Evolutionary conservation across 2,888 invertebrate genomes (phyloP).

Genomic region (Drosophila basisetae): DNA sequence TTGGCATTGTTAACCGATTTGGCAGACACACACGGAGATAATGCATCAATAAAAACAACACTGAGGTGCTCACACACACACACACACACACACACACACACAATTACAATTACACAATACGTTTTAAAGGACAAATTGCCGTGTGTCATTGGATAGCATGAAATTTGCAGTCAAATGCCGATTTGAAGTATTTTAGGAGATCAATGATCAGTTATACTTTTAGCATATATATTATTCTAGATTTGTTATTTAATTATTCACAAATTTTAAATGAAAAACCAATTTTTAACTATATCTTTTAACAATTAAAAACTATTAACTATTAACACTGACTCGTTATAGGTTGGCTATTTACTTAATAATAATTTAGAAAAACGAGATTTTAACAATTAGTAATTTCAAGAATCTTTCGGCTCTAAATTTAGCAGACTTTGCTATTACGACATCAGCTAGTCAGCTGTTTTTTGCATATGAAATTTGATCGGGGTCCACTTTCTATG

Average conservation of each 20-base stretch:
- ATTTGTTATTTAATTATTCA: not conserved
- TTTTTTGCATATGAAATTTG: not conserved
- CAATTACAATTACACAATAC: constrained; percentile 39
- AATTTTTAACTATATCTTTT: no score
- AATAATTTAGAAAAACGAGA: not conserved
- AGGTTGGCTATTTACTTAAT: no score
- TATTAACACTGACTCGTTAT: no score
- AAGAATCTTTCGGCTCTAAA: not conserved
- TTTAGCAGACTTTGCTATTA: not conserved
- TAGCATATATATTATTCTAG: not conserved
- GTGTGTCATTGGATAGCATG: constrained; percentile 45
- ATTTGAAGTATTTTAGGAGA: not conserved
- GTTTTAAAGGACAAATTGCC: constrained; percentile 49
- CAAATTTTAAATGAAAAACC: no score
- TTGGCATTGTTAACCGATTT: constrained; percentile 60
- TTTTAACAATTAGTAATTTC: fast-evolving
- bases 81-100: constrained; percentile 3
- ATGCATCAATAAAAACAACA: constrained; percentile 77
- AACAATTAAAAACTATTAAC: not conserved
- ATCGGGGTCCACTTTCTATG: not conserved
- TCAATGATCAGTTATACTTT: not conserved
- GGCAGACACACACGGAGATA: constrained; percentile 51
- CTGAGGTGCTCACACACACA: constrained; percentile 46
- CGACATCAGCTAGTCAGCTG: not conserved
- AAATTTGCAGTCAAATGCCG: constrained; percentile 60